Evolutionary conservation across 1,140 invertebrate species (phyloP).

Genomic region (Eriosoma lanigerum): DNA sequence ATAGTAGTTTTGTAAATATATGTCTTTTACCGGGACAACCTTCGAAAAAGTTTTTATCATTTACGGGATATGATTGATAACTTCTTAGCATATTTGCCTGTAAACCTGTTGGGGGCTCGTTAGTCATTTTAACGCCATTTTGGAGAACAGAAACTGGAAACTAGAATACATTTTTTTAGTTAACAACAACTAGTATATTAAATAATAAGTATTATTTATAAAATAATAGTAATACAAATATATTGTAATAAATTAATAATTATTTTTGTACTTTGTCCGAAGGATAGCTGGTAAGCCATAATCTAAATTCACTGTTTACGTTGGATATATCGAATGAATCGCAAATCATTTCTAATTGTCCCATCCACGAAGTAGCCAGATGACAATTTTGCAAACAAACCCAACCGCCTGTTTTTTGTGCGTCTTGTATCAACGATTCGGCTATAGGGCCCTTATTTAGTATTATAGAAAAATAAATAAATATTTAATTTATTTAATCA

Average conservation of each 20-base stretch:
- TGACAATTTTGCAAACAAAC: constrained; percentile 94
- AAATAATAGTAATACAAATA: background rate
- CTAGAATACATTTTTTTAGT: constrained; percentile 43
- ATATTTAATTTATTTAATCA: background rate
- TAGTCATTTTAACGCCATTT: constrained; percentile 92
- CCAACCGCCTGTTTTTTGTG: constrained; percentile 78
- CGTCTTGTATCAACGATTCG: constrained; percentile 74
- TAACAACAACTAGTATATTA: background rate
- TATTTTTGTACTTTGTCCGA: constrained; percentile 62
- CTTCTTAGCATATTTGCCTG: constrained; percentile 82
- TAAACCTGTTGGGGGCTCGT: constrained; percentile 86
- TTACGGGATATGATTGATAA: constrained; percentile 78
- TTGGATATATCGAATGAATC: constrained; percentile 77
- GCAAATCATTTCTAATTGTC: constrained; percentile 73
- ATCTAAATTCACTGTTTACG: constrained; percentile 72
- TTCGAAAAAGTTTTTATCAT: constrained; percentile 68
- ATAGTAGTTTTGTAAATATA: constrained; percentile 78
- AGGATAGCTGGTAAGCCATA: constrained; percentile 93
- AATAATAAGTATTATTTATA: too few species aligned
- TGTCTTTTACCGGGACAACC: constrained; percentile 69
- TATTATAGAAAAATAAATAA: background rate
- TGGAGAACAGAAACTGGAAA: constrained; percentile 89
- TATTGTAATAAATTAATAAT: too few species aligned
- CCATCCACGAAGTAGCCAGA: constrained; percentile 88
- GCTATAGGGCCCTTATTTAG: constrained; percentile 75